These are phyloP conservation scores for Sebastes jordani DNA, from an alignment of 2,797 vertebrate species.

Conservation along the genomic window DNA sequence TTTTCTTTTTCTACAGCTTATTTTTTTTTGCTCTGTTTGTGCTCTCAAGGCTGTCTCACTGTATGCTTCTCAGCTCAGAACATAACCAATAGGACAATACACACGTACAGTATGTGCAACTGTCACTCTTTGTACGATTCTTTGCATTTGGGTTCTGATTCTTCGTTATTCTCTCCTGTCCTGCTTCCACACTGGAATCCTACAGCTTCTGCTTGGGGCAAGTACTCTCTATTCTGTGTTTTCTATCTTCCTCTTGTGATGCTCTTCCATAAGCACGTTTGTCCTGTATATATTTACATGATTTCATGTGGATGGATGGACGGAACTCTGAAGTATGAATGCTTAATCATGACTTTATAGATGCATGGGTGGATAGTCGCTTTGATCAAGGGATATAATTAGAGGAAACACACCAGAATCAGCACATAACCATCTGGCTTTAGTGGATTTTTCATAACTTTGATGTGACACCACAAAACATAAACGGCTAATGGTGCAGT, in stretches of 20 bases:
- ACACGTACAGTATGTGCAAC: background rate
- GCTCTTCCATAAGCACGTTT: slow-evolving; percentile 3
- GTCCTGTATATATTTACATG: slow-evolving; percentile 12
- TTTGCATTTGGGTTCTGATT: slow-evolving; percentile 56
- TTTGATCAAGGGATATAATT: slow-evolving; percentile 46
- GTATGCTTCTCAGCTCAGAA: slow-evolving; percentile 6
- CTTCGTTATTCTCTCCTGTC: slow-evolving; percentile 57
- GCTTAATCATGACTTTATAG: slow-evolving; percentile 2
- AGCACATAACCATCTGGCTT: slow-evolving; percentile 51
- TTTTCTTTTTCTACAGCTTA: background rate
- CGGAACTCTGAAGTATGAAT: background rate
- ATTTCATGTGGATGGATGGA: background rate
- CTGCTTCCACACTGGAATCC: slow-evolving; percentile 84
- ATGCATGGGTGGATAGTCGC: background rate
- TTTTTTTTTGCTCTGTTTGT: background rate
- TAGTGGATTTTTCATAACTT: slow-evolving; percentile 49
- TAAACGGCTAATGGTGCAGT: slow-evolving; percentile 59
- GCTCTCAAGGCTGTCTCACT: slow-evolving; percentile 14
- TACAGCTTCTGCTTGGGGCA: slow-evolving; percentile 88
- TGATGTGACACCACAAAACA: slow-evolving; percentile 60
- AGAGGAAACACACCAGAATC: slow-evolving; percentile 24
- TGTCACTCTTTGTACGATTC: background rate
- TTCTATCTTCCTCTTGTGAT: background rate
- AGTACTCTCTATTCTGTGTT: slow-evolving; percentile 84
- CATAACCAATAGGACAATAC: background rate